phyloP scores from a whole-genome alignment of 2,113 vertebrate genomes.

The Anas platyrhynchos region DNA sequence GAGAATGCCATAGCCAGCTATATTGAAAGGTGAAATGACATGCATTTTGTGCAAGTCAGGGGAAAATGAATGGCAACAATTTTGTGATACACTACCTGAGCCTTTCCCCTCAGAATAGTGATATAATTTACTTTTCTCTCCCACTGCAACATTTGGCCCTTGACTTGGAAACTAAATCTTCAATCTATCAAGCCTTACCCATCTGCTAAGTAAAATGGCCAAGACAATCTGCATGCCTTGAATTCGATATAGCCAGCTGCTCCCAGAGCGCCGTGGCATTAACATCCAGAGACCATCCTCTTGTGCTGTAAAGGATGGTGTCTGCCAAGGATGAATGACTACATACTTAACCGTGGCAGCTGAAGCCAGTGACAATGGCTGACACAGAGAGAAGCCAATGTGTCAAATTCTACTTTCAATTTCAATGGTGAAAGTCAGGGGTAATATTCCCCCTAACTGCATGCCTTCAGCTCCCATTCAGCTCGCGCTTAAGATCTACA shows the following conservation, averaged over 20 bases:
- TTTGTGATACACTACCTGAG: conserved; percentile 64
- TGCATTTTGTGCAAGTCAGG: conserved; percentile 61
- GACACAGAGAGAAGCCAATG: conserved; percentile 34
- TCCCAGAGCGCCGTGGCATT: conserved; percentile 44
- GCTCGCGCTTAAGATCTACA: background rate
- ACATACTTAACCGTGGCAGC: conserved; percentile 36
- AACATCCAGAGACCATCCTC: conserved; percentile 64
- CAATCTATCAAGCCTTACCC: conserved; percentile 72
- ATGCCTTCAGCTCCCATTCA: background rate
- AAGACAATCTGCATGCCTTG: conserved; percentile 75
- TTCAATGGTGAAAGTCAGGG: conserved; percentile 50
- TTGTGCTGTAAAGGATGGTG: conserved; percentile 48
- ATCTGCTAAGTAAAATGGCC: conserved; percentile 77
- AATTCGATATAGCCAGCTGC: conserved; percentile 71
- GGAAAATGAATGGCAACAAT: conserved; percentile 71
- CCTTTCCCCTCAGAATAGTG: conserved; percentile 29
- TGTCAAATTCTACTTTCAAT: conserved; percentile 64
- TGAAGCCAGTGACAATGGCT: conserved; percentile 31
- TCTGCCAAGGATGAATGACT: conserved; percentile 54
- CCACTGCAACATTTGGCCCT: conserved; percentile 73
- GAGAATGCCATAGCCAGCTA: conserved; percentile 38
- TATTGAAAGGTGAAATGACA: conserved; percentile 61
- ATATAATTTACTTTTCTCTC: conserved; percentile 66
- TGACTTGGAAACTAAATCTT: conserved; percentile 74
- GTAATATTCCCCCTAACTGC: background rate